Evolutionary conservation across 2,113 vertebrate species (phyloP), one percentile per base, ranked within the genome.

Genomic region (Ovibos moschatus): DNA sequence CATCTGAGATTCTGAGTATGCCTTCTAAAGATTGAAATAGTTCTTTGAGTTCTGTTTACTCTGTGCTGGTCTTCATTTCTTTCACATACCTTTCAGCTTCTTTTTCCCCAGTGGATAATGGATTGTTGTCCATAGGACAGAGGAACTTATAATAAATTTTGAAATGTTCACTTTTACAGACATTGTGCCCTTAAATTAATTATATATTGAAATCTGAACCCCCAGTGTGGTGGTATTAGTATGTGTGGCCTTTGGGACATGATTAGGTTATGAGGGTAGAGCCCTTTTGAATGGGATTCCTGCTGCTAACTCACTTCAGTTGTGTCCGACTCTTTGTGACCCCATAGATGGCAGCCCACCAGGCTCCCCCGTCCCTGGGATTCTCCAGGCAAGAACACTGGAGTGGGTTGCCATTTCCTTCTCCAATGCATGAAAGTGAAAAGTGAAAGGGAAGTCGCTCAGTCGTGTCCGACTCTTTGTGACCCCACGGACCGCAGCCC

Each of bases 91-190:
- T 40, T 64, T 40, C 33, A 64, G 9, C 9, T 64, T 47, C 58
- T 64, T 67, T 67, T 16, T 9, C 33, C 62, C 51, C 64, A 91
- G 23, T 28, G 15, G 28, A 43, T 91, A 62, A 78, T 33, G 64
- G 47, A n/a, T 19, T 94, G 17, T 64, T 87, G 17, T 55, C 13
- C 62, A 83, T 67, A 45, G 14, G 30, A 27, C 28, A 94, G 30
- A 94, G 43, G 58, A 89, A 23, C 57, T 95, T 76, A 53, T 60
- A 91, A 79, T 83, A 78, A 86, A 23, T 89, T 79, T 76, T 62
- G 3, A 67, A n/a, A 47, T 79, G 25, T 87, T 84, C 12, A 82
- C 28, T 47, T 2, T 36, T 76, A 76, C 60, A 53, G 25, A 78
- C 84, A 76, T 11, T 74, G 3, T 43, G 4, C 90, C 13, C 45